phyloP scores from a whole-genome alignment of 1,140 invertebrate genomes.

The Diachasmimorpha longicaudata region DNA sequence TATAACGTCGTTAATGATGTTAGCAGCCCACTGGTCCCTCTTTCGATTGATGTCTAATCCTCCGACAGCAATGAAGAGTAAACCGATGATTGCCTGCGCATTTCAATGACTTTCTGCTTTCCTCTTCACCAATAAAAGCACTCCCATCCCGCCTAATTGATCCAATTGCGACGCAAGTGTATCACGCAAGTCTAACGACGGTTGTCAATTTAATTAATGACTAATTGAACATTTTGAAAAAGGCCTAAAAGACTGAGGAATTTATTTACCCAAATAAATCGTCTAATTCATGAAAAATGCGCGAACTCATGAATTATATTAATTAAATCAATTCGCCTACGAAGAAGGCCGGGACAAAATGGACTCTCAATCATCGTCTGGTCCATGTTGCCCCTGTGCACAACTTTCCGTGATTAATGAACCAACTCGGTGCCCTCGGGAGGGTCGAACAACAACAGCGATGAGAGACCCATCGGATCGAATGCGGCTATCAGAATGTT shows the following conservation, averaged over 20 bases:
- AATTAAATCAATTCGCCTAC: no score
- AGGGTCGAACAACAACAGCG: conserved; percentile 15
- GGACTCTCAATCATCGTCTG: no score
- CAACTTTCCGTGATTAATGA: neutral
- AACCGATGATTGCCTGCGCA: conserved; percentile 75
- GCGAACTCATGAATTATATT: no score
- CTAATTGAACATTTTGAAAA: no score
- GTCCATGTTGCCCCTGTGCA: no score
- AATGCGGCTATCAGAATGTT: conserved; percentile 83
- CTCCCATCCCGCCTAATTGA: conserved; percentile 16
- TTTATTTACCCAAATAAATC: no score
- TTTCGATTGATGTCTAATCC: conserved; percentile 79
- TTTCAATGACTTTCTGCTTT: conserved; percentile 3
- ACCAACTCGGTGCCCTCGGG: neutral
- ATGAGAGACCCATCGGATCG: conserved; percentile 64
- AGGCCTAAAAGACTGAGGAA: no score
- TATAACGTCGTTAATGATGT: conserved; percentile 80
- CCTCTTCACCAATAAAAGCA: neutral
- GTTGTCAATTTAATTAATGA: no score
- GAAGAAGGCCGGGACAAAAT: no score
- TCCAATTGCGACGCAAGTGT: conserved; percentile 31
- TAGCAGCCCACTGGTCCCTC: conserved; percentile 72
- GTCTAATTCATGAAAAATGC: no score
- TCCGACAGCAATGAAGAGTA: conserved; percentile 80
- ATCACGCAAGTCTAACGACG: neutral